Percentiles rank a stretch among this genome's conserved stretches.
These are phyloP conservation scores for Allygus modestus DNA, from an alignment of 2,888 invertebrate genomes.

Conservation along the genomic window DNA sequence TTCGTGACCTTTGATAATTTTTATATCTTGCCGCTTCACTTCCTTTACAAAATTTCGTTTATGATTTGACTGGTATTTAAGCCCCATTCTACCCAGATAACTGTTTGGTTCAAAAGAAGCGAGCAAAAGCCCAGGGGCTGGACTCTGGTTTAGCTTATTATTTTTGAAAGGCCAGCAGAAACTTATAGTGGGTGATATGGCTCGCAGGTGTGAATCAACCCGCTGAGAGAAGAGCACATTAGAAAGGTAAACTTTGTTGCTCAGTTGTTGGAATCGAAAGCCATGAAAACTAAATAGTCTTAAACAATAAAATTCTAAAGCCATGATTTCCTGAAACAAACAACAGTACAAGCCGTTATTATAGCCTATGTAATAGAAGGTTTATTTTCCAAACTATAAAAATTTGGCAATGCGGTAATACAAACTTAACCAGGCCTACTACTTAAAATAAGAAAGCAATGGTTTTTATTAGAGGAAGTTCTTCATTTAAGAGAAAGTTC, in stretches of 20 bases:
- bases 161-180: slow-evolving; percentile 7
- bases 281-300: background rate
- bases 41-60: slow-evolving; percentile 43
- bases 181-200: background rate
- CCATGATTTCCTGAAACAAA: slow-evolving; percentile 17
- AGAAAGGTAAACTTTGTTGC: background rate
- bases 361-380: no score
- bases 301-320: background rate
- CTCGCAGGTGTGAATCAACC: background rate
- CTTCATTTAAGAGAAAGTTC: no score
- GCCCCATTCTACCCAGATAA: slow-evolving; percentile 23
- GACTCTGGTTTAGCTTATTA: background rate
- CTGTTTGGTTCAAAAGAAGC: background rate
- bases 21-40: slow-evolving; percentile 17
- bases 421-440: no score
- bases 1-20: slow-evolving; percentile 20
- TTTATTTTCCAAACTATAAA: no score
- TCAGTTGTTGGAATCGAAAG: background rate
- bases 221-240: slow-evolving; percentile 5
- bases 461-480: no score
- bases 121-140: background rate
- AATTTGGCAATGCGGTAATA: no score
- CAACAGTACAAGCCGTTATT: background rate
- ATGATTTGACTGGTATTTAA: slow-evolving; percentile 39
- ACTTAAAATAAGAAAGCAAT: no score